Evolutionary conservation across 1,140 invertebrate species (phyloP).

Genomic region (Chelonus insularis): DNA sequence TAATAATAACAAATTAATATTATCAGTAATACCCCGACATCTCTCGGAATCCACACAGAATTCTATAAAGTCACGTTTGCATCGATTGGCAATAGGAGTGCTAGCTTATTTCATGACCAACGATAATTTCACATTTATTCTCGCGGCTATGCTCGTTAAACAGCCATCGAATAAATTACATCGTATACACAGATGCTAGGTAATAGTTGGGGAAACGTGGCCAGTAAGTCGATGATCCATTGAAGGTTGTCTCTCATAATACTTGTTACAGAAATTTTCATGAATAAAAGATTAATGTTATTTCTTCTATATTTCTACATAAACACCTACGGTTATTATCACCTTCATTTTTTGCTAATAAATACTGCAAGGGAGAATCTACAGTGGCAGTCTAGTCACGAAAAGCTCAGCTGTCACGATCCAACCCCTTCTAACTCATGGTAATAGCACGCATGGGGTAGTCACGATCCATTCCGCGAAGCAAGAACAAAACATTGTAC

Average conservation of each 20-base stretch:
- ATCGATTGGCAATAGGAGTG: neutral
- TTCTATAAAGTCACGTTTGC: too few relatives aligned
- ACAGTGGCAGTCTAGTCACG: conserved; percentile 9
- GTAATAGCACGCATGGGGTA: conserved; percentile 3
- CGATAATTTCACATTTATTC: neutral
- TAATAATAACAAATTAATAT: too few relatives aligned
- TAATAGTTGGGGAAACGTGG: neutral
- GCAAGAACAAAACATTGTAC: conserved; percentile 15
- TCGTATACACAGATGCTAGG: neutral
- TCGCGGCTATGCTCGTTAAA: conserved; percentile 10
- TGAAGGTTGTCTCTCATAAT: neutral
- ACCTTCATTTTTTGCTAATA: neutral
- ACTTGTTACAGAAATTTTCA: neutral
- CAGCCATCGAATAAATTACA: conserved; percentile 10
- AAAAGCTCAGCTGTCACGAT: conserved; percentile 8
- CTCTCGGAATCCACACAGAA: neutral
- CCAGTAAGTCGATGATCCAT: neutral
- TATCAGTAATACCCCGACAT: neutral
- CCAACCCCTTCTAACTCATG: neutral
- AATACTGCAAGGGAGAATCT: neutral
- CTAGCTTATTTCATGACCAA: neutral
- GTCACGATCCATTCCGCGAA: conserved; percentile 10
- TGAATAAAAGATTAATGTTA: neutral
- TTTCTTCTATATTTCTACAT: neutral
- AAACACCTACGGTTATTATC: neutral